phyloP scores from a whole-genome alignment of 2,888 invertebrate genomes.

The Hipparchia semele region DNA sequence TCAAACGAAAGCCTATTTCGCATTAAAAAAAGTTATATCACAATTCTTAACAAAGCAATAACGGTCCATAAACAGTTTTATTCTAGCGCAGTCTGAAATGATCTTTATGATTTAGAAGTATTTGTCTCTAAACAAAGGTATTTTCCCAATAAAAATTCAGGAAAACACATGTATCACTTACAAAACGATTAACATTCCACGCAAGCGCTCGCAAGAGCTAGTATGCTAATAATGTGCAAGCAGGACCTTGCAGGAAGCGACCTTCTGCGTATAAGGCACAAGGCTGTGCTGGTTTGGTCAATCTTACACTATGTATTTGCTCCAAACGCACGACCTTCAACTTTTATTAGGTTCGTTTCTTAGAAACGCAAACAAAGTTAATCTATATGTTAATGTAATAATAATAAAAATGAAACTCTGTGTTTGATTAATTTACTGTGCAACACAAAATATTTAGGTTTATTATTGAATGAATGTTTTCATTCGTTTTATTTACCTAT shows the following conservation, averaged over 20 bases:
- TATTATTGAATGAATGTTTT: no score
- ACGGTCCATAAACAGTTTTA: no score
- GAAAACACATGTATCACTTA: slow-evolving; percentile 3
- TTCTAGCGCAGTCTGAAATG: no score
- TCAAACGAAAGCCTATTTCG: no score
- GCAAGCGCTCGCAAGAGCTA: slow-evolving; percentile 9
- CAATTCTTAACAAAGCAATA: no score
- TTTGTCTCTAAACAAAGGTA: neutral
- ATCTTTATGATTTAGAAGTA: no score
- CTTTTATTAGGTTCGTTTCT: neutral
- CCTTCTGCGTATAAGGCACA: slow-evolving; percentile 33
- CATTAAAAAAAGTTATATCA: no score
- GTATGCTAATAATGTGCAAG: slow-evolving; percentile 30
- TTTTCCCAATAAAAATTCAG: neutral
- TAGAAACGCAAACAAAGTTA: neutral
- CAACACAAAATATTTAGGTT: no score
- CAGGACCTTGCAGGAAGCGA: slow-evolving; percentile 32
- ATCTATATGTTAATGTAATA: neutral
- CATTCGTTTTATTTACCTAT: no score
- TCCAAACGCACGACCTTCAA: slow-evolving; percentile 18
- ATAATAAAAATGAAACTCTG: neutral
- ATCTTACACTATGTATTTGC: slow-evolving; percentile 18
- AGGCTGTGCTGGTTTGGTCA: slow-evolving; percentile 21
- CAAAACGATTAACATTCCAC: slow-evolving; percentile 24
- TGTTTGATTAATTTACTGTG: no score